Base-by-base conservation (phyloP, 2,113 vertebrate species). In the Bagarius yarrelli region DNA sequence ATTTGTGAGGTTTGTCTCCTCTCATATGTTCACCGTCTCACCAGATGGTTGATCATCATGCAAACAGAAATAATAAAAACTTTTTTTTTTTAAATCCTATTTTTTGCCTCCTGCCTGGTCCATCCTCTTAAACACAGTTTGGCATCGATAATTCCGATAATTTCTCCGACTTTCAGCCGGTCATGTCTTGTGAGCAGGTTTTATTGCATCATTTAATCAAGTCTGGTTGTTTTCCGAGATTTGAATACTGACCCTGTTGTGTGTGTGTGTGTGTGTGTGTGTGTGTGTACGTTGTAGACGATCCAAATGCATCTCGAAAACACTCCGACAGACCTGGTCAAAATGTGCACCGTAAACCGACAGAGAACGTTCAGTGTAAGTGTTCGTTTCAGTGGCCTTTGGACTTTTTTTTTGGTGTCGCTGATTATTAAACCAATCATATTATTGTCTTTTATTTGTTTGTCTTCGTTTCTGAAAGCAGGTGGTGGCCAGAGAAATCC, bases 351-450 rank as follows among this genome's bases (percentile, higher is more conserved):
- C 36, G 76, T 56, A 23, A 85, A 73, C 75, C 75, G 79, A 72
- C 81, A 86, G 71, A 86, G 84, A 67, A 85, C 81, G 27, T 87
- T 87, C 79, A 87, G 84, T 64, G 86, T 87, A 83, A 87, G 86
- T 66, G 52, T 16, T 60, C 13, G 2, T 59, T 16, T 34, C 23
- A 34, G 40, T 50, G 15, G 5, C 30, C 16, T 61, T 64, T 36
- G 0, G 5, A 71, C 30, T 67, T 1, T 67, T 75, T n/a, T n/a
- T 57, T 59, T 16, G 12, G 32, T 44, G 52, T 30, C 6, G 14
- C 34, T 80, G 11, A 23, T 61, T 27, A 66, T 23, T 79, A 6
- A 55, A 72, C 2, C 40, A 55, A 40, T 36, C 0, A 40, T 8
- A 15, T 16, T 14, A 9, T n/a, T 19, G 11, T 53, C 1, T 71